Evolutionary conservation across 2,113 vertebrate species (phyloP).

Genomic region (Daboia siamensis): DNA sequence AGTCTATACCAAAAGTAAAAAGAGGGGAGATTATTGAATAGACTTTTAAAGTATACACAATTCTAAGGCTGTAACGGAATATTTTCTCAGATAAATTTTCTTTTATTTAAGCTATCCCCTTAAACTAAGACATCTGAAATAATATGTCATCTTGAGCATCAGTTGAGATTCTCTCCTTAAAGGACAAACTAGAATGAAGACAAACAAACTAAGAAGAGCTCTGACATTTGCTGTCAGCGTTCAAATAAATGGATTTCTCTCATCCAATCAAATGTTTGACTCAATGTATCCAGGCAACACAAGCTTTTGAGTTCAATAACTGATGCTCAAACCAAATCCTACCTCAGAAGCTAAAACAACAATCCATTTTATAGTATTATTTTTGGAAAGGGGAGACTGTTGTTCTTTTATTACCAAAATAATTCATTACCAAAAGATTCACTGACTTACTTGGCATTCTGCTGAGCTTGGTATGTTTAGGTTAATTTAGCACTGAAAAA

Average conservation of each 20-base stretch:
- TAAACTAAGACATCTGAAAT: conserved; percentile 2
- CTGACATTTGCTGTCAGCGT: conserved; percentile 29
- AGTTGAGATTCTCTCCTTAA: conserved; percentile 29
- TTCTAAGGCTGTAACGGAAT: not conserved
- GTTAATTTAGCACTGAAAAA: conserved; percentile 58
- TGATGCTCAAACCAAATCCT: conserved; percentile 40
- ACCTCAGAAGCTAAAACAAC: conserved; percentile 50
- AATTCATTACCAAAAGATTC: conserved; percentile 41
- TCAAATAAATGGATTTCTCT: conserved; percentile 55
- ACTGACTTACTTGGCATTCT: conserved; percentile 49
- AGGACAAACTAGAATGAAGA: conserved; percentile 38
- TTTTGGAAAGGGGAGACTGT: not conserved
- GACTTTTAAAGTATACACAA: not conserved
- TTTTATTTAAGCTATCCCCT: conserved; percentile 27
- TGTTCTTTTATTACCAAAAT: conserved; percentile 27
- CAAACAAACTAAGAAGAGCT: conserved; percentile 32
- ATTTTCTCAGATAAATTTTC: not conserved
- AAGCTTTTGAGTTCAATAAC: conserved; percentile 51
- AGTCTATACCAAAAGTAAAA: not conserved
- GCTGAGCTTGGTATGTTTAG: conserved; percentile 48
- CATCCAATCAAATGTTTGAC: conserved; percentile 46
- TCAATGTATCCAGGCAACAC: conserved; percentile 61
- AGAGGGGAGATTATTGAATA: not conserved
- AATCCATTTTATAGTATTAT: conserved; percentile 46
- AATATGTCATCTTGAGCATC: not conserved